phyloP scores from a whole-genome alignment of 2,888 invertebrate species.

The Kuschelorhynchus macadamiae region DNA sequence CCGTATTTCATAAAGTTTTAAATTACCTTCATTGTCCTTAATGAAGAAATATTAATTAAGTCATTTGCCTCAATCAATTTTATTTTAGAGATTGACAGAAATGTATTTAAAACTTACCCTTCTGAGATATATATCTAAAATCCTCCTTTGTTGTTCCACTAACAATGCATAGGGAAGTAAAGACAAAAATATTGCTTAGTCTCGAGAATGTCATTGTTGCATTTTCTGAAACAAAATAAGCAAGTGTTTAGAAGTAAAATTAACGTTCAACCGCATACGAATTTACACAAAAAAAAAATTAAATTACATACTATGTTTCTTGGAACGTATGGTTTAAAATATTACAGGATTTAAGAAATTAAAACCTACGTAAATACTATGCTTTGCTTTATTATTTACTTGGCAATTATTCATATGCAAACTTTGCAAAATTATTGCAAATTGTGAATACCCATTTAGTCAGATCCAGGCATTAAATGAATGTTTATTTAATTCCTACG shows the following conservation, averaged over 20 bases:
- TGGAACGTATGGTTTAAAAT: too few species aligned
- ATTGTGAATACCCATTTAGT: constrained; percentile 1
- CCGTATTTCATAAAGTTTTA: neutral
- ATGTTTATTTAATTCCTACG: too few species aligned
- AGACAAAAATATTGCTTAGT: neutral
- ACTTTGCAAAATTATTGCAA: neutral
- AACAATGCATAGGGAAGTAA: constrained; percentile 9
- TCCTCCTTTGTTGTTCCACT: constrained; percentile 52
- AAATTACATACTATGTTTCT: neutral
- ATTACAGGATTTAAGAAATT: too few species aligned
- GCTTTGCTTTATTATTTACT: too few species aligned
- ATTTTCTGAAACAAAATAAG: constrained; percentile 34
- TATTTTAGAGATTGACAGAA: neutral
- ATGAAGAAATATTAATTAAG: too few species aligned
- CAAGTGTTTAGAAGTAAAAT: too few species aligned
- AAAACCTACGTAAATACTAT: too few species aligned
- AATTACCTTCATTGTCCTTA: too few species aligned
- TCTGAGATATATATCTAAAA: constrained; percentile 60
- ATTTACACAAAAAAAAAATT: neutral
- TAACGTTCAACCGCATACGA: too few species aligned
- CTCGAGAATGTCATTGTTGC: constrained; percentile 30
- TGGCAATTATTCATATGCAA: too few species aligned
- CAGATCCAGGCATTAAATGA: too few species aligned
- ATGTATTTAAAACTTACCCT: constrained; percentile 55
- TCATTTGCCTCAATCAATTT: neutral